A percentile compares a stretch with the other conserved stretches of the same genome.
Conservation (phyloP, 2,113 vertebrate genomes). For the Aix galericulata region DNA sequence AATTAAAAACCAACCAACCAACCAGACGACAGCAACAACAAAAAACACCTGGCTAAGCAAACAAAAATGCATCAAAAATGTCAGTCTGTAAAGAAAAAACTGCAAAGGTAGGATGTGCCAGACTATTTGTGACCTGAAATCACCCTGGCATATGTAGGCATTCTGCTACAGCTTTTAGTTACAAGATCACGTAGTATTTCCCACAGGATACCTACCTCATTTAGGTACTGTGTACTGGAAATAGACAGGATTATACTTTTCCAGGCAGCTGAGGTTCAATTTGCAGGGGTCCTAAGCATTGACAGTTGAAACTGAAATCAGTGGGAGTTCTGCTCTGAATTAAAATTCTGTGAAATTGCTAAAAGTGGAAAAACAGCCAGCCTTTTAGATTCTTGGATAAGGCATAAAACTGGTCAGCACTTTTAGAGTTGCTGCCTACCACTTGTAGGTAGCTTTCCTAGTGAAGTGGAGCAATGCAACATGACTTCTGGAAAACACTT, state of each 20-base stretch:
- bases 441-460: neutral
- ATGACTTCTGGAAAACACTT: neutral
- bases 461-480: neutral
- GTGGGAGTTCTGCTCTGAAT: neutral
- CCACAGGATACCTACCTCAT: neutral
- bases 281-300: neutral
- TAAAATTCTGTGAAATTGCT: neutral
- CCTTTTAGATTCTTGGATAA: neutral
- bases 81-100: neutral
- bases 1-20: neutral
- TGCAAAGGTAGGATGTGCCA: neutral
- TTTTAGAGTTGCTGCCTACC: neutral
- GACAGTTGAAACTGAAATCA: neutral
- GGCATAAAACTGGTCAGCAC: neutral
- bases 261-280: neutral
- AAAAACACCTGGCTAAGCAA: neutral
- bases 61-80: neutral
- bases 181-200: accelerated
- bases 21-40: neutral
- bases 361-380: neutral
- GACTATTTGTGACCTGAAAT: neutral
- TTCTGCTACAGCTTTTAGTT: neutral
- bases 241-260: neutral
- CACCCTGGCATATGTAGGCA: neutral
- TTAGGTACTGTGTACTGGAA: neutral